Evolutionary conservation across 2,113 vertebrate genomes (phyloP), one percentile per base, ranked within the genome.

Genomic region (Nerophis lumbriciformis): DNA sequence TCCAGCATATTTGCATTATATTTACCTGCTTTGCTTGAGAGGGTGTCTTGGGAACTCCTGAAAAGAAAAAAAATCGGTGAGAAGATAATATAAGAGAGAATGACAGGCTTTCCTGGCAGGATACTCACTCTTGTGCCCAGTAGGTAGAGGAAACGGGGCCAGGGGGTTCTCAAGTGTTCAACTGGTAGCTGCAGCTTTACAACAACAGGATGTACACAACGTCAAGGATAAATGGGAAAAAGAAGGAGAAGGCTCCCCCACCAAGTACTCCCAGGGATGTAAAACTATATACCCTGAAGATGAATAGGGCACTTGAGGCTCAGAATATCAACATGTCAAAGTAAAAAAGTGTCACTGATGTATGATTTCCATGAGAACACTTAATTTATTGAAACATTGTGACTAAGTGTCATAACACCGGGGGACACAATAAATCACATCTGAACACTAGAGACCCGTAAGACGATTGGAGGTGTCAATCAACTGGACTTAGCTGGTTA

Each of bases 141-240:
- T 79, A 61, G 16, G 75, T 73, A 71, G 68, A 80, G 82, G 75
- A 86, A 88, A 68, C 77, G 55, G 42, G 63, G 49, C 66, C 51
- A 37, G 59, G 54, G 28, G 48, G 55, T 59, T 57, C 52, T 57
- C 49, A 60, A 66, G 69, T 47, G 61, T 73, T 16, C 51, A 51
- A 65, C 61, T 76, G 66, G 75, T 74, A 70, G 48, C 52, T 53
- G 57, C 53, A 44, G 59, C 19, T 36, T 61, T 66, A 76, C 72
- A 87, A 90, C 80, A 90, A 91, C 88, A 91, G 90, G 88, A 89
- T 82, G 68, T 59, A 11, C 6, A 0, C 36, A 64, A 75, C 59
- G 68, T 85, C 76, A 81, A 61, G 21, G 65, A 59, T 49, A 74
- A 16, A 39, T 39, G 69, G 15, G 58, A 77, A 72, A 76, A 70